Evolutionary conservation across 2,888 invertebrate genomes (phyloP).

Genomic region (Sthenelais limicola): DNA sequence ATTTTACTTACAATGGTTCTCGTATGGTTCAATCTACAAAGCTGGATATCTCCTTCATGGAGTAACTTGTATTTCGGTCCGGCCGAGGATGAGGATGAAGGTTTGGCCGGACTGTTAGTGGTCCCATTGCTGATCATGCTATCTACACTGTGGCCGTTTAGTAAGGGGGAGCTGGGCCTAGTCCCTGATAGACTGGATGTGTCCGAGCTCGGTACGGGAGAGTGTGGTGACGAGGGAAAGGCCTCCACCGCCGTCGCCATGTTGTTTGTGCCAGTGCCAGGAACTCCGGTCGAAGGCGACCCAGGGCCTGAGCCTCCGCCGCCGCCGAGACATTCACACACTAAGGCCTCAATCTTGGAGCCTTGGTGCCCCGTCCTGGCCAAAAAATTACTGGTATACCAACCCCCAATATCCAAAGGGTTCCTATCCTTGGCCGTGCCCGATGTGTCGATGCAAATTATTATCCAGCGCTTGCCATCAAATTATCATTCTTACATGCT

Average conservation of each 20-base stretch:
- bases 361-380: too few species aligned
- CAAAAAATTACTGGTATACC: neutral
- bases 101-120: neutral
- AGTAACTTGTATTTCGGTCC: constrained; percentile 78
- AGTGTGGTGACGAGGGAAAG: too few species aligned
- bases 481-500: constrained; percentile 28
- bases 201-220: too few species aligned
- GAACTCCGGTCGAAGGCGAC: constrained; percentile 3
- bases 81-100: constrained; percentile 33
- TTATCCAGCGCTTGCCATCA: constrained; percentile 7
- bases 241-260: constrained; percentile 16
- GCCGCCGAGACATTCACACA: constrained; percentile 30
- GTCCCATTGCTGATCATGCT: constrained; percentile 15
- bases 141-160: constrained; percentile 23
- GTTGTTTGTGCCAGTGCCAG: constrained; percentile 22
- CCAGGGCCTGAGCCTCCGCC: neutral
- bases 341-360: constrained; percentile 32
- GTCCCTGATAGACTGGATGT: neutral
- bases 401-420: neutral
- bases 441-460: constrained; percentile 3
- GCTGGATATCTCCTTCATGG: constrained; percentile 81
- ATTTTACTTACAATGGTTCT: constrained; percentile 85
- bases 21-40: constrained; percentile 84
- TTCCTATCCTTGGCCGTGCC: neutral
- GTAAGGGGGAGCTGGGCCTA: neutral